A percentile compares a stretch with the other conserved stretches of the same genome.
phyloP scores from a whole-genome alignment of 2,797 vertebrate genomes.

The Avahi laniger region DNA sequence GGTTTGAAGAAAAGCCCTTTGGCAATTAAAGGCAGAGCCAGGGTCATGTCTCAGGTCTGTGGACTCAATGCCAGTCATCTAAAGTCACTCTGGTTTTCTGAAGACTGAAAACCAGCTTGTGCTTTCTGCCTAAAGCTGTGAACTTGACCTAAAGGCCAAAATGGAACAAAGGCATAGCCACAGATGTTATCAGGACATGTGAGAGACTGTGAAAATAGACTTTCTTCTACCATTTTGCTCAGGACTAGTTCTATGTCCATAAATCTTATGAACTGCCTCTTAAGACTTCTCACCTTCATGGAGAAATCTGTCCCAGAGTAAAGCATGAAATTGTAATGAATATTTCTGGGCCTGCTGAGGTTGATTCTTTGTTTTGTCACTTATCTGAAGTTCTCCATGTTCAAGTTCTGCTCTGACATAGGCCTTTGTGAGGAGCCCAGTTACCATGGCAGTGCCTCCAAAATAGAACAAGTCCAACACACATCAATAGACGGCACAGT shows the following conservation, averaged over 20 bases:
- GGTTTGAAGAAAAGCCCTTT: background rate
- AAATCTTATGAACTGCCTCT: background rate
- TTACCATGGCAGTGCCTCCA: conserved; percentile 84
- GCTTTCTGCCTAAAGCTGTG: background rate
- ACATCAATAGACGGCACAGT: conserved; percentile 83
- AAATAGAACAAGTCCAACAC: conserved; percentile 84
- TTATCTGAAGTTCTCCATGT: conserved; percentile 76
- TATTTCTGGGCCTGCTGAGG: conserved; percentile 42
- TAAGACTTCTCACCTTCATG: background rate
- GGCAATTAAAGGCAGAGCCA: background rate
- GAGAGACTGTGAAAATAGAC: background rate
- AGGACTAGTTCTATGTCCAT: background rate
- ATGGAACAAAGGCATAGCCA: background rate
- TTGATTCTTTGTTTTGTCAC: conserved; percentile 66
- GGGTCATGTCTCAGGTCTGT: background rate
- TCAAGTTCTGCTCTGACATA: conserved; percentile 82
- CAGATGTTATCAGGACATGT: background rate
- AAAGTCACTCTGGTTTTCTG: background rate
- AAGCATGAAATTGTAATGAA: conserved; percentile 21
- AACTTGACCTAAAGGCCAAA: background rate
- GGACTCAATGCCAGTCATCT: background rate
- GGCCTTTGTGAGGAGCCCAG: conserved; percentile 81
- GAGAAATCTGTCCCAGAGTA: conserved; percentile 19
- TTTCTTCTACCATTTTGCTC: conserved; percentile 36
- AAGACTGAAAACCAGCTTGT: background rate